phyloP scores from a whole-genome alignment of 2,888 invertebrate species.

The Argyresthia albistria region DNA sequence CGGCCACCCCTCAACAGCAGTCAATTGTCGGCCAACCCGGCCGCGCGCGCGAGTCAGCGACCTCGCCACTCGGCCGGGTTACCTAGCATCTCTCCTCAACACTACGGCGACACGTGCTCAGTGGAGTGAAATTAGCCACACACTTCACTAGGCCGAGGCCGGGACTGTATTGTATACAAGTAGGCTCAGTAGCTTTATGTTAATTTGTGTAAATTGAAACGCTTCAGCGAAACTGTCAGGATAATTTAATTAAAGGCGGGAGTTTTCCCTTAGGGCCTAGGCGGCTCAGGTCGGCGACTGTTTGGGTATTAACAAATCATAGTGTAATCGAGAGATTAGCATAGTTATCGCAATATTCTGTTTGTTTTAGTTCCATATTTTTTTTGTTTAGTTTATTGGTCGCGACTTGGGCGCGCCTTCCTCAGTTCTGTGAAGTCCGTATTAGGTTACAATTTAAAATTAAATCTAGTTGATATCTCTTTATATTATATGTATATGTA shows the following conservation, averaged over 20 bases:
- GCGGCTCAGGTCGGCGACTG: not conserved
- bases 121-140: no score
- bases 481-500: conserved; percentile 55
- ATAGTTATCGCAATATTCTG: not conserved
- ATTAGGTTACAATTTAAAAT: conserved; percentile 49
- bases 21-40: conserved; percentile 17
- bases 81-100: not conserved
- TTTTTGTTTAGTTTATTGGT: not conserved
- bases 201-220: conserved; percentile 1
- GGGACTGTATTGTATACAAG: not conserved
- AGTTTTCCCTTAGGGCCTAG: not conserved
- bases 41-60: not conserved
- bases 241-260: not conserved
- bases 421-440: conserved; percentile 21
- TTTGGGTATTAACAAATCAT: not conserved
- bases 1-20: conserved; percentile 14
- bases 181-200: not conserved
- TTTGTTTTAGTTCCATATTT: not conserved
- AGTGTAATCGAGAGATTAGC: conserved; percentile 1
- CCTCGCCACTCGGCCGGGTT: not conserved
- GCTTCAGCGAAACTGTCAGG: not conserved
- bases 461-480: conserved; percentile 58
- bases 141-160: no score
- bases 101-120: not conserved
- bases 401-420: conserved; percentile 1